Conservation (phyloP, 2,797 vertebrate genomes). For the Acanthiza pusilla region DNA sequence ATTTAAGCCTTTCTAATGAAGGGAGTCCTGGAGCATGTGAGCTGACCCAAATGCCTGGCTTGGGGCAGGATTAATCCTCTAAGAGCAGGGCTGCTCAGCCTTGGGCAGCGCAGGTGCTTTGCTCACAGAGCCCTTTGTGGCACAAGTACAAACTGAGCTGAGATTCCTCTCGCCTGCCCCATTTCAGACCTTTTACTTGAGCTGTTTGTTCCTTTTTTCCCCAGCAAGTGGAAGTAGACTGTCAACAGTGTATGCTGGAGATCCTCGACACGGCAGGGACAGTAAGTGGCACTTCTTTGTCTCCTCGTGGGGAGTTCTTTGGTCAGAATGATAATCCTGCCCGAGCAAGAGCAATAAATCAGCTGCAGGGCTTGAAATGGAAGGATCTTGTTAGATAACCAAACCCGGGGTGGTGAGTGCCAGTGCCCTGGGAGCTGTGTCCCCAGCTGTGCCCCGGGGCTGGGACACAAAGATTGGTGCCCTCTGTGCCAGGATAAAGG, state of each 20-base stretch:
- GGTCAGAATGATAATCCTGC: not conserved
- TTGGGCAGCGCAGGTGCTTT: not conserved
- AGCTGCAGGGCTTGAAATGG: not conserved
- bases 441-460: not conserved
- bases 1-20: not conserved
- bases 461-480: not conserved
- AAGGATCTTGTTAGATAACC: not conserved
- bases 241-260: conserved; percentile 98
- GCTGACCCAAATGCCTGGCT: not conserved
- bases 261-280: conserved; percentile 98
- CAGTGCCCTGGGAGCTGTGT: not conserved
- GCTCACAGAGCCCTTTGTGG: not conserved
- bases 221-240: conserved; percentile 98
- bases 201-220: not conserved
- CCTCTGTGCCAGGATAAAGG: not conserved
- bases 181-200: not conserved
- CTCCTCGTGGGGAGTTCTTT: not conserved
- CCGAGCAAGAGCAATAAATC: not conserved
- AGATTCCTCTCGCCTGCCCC: not conserved
- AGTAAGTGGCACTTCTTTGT: conserved; percentile 77
- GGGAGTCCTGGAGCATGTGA: not conserved
- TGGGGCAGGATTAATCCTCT: not conserved
- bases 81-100: not conserved
- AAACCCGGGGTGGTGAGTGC: not conserved
- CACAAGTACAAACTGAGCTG: not conserved